phyloP scores from a whole-genome alignment of 2,888 invertebrate species.

The Tipula helvola region DNA sequence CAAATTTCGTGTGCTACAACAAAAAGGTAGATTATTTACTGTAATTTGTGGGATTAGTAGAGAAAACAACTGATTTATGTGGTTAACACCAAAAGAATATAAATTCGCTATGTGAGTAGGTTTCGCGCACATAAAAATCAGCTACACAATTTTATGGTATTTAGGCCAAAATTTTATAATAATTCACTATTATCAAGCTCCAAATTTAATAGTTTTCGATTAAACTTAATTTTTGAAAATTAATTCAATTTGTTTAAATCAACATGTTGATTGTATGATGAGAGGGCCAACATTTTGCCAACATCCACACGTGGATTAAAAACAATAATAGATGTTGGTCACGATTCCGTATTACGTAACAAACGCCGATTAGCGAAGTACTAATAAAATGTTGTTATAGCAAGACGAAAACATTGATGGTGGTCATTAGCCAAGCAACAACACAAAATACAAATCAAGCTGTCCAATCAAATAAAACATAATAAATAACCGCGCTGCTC shows the following conservation, averaged over 20 bases:
- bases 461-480: not conserved
- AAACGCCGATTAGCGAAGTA: not conserved
- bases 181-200: too few relatives aligned
- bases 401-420: not conserved
- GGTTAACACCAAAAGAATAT: not conserved
- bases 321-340: not conserved
- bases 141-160: too few relatives aligned
- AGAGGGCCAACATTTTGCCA: not conserved
- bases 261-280: not conserved
- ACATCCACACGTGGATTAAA: not conserved
- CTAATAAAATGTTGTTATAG: not conserved
- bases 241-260: too few relatives aligned
- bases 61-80: not conserved
- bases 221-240: too few relatives aligned
- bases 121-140: too few relatives aligned
- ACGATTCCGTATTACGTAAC: not conserved
- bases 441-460: not conserved
- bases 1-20: not conserved
- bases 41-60: not conserved
- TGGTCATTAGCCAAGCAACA: not conserved
- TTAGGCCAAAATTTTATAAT: too few relatives aligned
- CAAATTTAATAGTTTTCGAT: too few relatives aligned
- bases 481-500: not conserved
- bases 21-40: not conserved
- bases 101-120: too few relatives aligned